These are phyloP conservation scores for Neolamprologus sp. DNA, from an alignment of 2,113 vertebrate genomes.

Conservation along the genomic window DNA sequence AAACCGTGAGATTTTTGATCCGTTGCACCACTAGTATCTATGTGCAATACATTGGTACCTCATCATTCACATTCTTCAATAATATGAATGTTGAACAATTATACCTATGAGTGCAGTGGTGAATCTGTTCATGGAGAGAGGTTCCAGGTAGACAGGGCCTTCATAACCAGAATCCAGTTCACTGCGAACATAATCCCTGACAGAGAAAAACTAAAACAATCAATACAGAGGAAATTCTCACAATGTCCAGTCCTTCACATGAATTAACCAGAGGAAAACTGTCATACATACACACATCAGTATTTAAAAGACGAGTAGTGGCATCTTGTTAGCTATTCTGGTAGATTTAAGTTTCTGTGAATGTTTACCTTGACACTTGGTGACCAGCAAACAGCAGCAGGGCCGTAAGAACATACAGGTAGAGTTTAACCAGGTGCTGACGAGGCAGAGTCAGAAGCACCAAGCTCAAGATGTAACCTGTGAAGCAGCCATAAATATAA, in stretches of 20 bases:
- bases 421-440: conserved; percentile 94
- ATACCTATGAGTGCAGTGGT: conserved; percentile 94
- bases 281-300: not conserved
- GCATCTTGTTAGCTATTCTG: not conserved
- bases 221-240: not conserved
- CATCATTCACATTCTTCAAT: not conserved
- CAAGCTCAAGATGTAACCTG: conserved; percentile 96
- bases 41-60: not conserved
- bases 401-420: conserved; percentile 92
- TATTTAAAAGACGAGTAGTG: not conserved
- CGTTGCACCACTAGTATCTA: not conserved
- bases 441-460: conserved; percentile 92
- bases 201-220: not conserved
- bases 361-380: conserved; percentile 89
- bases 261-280: not conserved
- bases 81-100: not conserved
- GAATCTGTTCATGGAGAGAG: conserved; percentile 95
- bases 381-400: conserved; percentile 93
- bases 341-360: not conserved
- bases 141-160: conserved; percentile 93
- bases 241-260: not conserved
- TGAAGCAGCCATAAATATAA: conserved; percentile 5
- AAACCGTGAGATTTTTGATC: not conserved
- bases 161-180: conserved; percentile 93
- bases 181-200: conserved; percentile 93